phyloP scores from a whole-genome alignment of 2,113 vertebrate species.

The Haliaeetus leucogaster region DNA sequence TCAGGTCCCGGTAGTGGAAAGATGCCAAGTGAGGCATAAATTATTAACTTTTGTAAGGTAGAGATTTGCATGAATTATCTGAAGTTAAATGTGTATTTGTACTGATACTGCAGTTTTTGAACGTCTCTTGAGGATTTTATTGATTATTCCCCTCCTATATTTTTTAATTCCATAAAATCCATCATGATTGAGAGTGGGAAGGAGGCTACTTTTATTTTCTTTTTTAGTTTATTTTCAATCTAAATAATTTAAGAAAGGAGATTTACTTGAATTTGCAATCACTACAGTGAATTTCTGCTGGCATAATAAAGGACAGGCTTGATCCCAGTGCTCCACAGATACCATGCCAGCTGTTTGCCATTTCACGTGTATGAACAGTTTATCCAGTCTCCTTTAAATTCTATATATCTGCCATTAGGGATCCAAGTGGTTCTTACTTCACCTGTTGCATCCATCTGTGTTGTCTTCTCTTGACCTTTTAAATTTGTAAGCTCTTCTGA shows the following conservation, averaged over 20 bases:
- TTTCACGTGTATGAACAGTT: neutral
- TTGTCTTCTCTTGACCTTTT: neutral
- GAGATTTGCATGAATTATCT: neutral
- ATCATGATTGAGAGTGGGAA: neutral
- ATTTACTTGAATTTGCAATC: neutral
- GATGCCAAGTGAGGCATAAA: neutral
- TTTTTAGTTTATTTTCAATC: neutral
- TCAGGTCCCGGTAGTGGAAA: neutral
- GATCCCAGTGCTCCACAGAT: neutral
- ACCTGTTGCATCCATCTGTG: neutral
- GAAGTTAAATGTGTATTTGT: neutral
- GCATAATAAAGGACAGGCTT: neutral
- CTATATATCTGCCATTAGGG: neutral
- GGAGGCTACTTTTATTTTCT: neutral
- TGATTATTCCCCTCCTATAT: neutral
- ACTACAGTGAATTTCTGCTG: neutral
- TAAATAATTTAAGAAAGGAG: neutral
- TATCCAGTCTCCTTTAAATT: neutral
- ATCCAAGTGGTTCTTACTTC: neutral
- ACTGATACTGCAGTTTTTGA: neutral
- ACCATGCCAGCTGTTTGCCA: neutral
- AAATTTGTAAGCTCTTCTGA: neutral
- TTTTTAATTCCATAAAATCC: neutral
- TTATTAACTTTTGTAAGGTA: neutral
- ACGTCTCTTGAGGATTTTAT: neutral